A percentile compares a stretch with the other conserved stretches of the same genome.
These are phyloP conservation scores for Chrysaora quinquecirrha DNA, from an alignment of 30 jellyfish, hydroid and myxozoan genomes.

Conservation along the genomic window DNA sequence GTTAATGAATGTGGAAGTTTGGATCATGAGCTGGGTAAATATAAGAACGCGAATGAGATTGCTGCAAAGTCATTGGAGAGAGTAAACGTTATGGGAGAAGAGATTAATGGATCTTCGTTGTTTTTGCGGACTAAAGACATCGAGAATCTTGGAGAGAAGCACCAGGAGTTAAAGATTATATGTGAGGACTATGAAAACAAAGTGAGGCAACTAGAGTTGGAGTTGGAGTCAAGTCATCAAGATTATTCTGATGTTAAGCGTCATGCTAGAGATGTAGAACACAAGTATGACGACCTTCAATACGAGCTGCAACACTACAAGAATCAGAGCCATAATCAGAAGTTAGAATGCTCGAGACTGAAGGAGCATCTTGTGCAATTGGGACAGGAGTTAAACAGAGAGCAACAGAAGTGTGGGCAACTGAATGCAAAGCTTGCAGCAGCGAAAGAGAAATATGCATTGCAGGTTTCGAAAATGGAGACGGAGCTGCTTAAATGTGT, in stretches of 20 bases:
- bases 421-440: slow-evolving; percentile 36
- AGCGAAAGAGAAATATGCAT: slow-evolving; percentile 44
- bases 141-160: slow-evolving; percentile 48
- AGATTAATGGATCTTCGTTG: slow-evolving; percentile 22
- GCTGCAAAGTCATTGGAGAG: not conserved
- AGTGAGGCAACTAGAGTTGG: slow-evolving; percentile 29
- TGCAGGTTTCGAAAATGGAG: slow-evolving; percentile 42
- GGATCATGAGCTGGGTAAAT: slow-evolving; percentile 58
- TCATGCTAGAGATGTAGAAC: slow-evolving; percentile 43
- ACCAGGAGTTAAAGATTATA: slow-evolving; percentile 32
- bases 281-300: slow-evolving; percentile 21
- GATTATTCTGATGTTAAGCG: slow-evolving; percentile 10
- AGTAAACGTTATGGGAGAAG: not conserved
- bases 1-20: slow-evolving; percentile 70
- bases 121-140: slow-evolving; percentile 60
- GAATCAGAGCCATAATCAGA: slow-evolving; percentile 50
- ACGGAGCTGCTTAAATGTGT: slow-evolving; percentile 64
- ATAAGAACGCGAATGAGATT: slow-evolving; percentile 9
- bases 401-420: slow-evolving; percentile 55
- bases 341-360: slow-evolving; percentile 49
- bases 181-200: slow-evolving; percentile 34
- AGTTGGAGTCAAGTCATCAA: slow-evolving; percentile 17
- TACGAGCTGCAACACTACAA: slow-evolving; percentile 54
- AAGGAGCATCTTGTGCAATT: slow-evolving; percentile 64
- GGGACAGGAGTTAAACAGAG: slow-evolving; percentile 70